Percentiles rank a stretch among this genome's conserved stretches.
Conservation (phyloP, 2,888 invertebrate genomes). For the Morinoia aosen region DNA sequence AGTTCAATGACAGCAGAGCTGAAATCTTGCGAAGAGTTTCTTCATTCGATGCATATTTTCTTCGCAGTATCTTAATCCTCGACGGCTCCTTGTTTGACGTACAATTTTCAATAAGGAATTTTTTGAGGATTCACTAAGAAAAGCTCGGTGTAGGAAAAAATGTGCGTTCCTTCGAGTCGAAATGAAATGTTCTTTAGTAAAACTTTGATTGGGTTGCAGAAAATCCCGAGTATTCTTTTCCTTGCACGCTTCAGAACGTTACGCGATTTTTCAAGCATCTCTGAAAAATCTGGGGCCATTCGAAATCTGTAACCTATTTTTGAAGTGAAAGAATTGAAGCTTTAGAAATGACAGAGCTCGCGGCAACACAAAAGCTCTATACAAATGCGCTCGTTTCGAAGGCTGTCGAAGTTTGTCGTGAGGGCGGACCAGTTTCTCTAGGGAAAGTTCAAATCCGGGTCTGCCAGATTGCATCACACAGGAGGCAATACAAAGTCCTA, state of each 20-base stretch:
- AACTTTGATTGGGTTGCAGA: not conserved
- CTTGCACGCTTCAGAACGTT: not conserved
- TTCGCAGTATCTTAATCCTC: not conserved
- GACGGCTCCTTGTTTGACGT: not conserved
- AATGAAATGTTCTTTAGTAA: not conserved
- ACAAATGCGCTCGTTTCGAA: not conserved
- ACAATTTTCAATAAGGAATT: not conserved
- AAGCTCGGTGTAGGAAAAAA: not conserved
- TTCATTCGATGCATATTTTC: not conserved
- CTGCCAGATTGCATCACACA: slow-evolving; percentile 39
- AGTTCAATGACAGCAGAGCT: not conserved
- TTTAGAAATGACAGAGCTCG: not conserved
- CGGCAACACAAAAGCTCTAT: not conserved
- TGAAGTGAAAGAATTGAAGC: not conserved
- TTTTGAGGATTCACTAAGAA: not conserved
- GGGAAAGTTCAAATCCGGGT: not conserved
- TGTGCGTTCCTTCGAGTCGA: not conserved
- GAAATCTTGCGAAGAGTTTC: not conserved
- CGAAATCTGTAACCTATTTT: not conserved
- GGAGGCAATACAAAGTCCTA: not conserved
- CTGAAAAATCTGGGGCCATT: not conserved
- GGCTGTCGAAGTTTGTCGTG: not conserved
- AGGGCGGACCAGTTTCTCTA: not conserved
- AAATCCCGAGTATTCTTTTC: not conserved
- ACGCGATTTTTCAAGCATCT: not conserved